Evolutionary conservation across 2,113 vertebrate genomes (phyloP), one percentile per base, ranked within the genome.

Genomic region (Gobius niger): DNA sequence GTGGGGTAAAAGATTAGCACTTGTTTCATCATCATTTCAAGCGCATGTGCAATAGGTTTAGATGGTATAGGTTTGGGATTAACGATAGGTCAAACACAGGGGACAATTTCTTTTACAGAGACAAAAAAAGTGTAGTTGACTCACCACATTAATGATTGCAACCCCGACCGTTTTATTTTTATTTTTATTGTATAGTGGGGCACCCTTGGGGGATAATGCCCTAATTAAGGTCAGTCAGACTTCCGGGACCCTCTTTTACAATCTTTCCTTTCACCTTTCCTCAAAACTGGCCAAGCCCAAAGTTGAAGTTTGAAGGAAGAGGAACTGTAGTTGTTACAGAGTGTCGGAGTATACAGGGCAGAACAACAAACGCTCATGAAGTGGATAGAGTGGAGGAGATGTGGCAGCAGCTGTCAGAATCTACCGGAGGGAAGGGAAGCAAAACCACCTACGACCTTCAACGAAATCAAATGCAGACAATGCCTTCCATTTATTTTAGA

Each of bases 361-460:
- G 10, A 74, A 50, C 67, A 65, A 69, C 67, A 74, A 5, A 59
- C 51, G 68, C 66, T 42, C 69, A 70, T 72, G 67, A 69, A 76
- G 60, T 60, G 64, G 76, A 66, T 62, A 24, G 62, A 69, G 59
- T 69, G 78, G 67, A 78, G 64, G 42, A 75, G 67, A 80, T 78
- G 72, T 75, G 71, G 71, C 76, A 80, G 65, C 54, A 70, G 68
- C 76, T 77, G 73, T 80, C 74, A 75, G 68, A 73, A 75, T 52
- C 53, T 62, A 63, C 75, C 72, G 64, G 73, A 77, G 71, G 70
- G 40, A 71, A 68, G 76, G 56, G 61, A 67, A 75, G 46, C 67
- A 72, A 77, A 82, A 75, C 56, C 82, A 69, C 68, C 71, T 62
- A 44, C 71, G 60, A 77, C 65, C 63, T 67, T 75, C 66, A 64